Evolutionary conservation across 2,113 vertebrate species (phyloP).

Genomic region (Seriola dumerili): DNA sequence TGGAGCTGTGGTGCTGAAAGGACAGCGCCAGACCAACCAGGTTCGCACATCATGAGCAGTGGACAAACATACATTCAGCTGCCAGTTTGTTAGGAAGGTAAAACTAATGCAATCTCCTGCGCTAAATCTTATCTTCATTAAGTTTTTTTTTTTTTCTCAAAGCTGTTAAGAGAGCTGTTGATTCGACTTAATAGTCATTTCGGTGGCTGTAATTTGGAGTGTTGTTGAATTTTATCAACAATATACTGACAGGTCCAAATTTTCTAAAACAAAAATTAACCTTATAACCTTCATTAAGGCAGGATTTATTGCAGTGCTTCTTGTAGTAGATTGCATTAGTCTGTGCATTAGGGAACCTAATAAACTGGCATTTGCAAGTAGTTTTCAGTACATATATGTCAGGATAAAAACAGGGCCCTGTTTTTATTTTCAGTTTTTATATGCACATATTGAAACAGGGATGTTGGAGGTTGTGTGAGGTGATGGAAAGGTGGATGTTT

Average conservation of each 20-base stretch:
- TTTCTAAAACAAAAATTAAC: background rate
- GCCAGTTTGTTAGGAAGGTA: background rate
- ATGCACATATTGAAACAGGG: too few relatives aligned
- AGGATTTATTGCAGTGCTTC: background rate
- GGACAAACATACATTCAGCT: background rate
- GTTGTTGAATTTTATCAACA: background rate
- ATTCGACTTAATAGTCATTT: background rate
- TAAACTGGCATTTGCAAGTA: background rate
- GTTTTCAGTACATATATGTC: background rate
- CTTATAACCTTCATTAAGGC: background rate
- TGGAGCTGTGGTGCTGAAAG: conserved; percentile 25
- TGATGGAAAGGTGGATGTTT: background rate
- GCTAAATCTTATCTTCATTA: too few relatives aligned
- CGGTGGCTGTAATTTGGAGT: background rate
- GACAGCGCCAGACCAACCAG: background rate
- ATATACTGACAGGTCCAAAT: background rate
- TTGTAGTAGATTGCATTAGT: background rate
- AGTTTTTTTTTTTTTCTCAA: too few relatives aligned
- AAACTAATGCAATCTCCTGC: background rate
- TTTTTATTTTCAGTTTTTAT: too few relatives aligned
- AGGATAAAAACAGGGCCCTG: background rate
- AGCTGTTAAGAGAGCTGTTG: background rate
- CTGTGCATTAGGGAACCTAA: background rate
- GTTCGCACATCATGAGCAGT: background rate
- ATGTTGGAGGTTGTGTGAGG: background rate